Evolutionary conservation across 1,140 invertebrate species (phyloP), one percentile per base, ranked within the genome.

Genomic region (Drosophila simulans): DNA sequence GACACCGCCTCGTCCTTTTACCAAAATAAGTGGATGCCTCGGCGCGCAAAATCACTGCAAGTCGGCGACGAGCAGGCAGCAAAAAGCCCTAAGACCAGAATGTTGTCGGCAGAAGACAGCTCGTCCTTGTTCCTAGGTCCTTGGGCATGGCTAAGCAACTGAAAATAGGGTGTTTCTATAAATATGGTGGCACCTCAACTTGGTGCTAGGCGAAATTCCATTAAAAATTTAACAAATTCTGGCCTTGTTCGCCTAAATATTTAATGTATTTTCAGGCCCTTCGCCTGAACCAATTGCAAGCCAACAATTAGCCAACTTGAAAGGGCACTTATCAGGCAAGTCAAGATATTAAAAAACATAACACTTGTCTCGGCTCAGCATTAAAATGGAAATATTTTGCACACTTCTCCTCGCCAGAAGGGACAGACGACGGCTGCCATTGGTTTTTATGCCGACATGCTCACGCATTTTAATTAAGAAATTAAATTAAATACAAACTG

Each of bases 401-500:
- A 43, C 37, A 37, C 31, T 52, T n/a, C 55, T 13, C 12, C 0
- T 2, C 1, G 37, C 37, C 12, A 31, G 7, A 25, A 17, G 37
- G 31, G n/a, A 15, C 39, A 43, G 39, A 20, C 31, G 39, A 20
- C 31, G 39, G n/a, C 17, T 49, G 55, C 46, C 65, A 62, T 82
- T 88, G 82, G 60, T 78, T 85, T 88, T 85, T 82, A 86, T 83
- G 79, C 83, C 54, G 80, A 84, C 84, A 89, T 89, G 84, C 73
- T 63, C 62, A 57, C 85, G 84, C 84, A 89, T 89, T 89, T 90
- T 89, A 89, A 89, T 89, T 90, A 89, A 89, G 84, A 90, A 89
- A 89, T 89, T 89, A 89, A 89, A 89, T 89, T 89, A 90, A 80
- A 89, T 84, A 84, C 84, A 90, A 89, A 90, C 84, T 89, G 84